Conservation (phyloP, 2,113 vertebrate genomes). For the Daboia siamensis region DNA sequence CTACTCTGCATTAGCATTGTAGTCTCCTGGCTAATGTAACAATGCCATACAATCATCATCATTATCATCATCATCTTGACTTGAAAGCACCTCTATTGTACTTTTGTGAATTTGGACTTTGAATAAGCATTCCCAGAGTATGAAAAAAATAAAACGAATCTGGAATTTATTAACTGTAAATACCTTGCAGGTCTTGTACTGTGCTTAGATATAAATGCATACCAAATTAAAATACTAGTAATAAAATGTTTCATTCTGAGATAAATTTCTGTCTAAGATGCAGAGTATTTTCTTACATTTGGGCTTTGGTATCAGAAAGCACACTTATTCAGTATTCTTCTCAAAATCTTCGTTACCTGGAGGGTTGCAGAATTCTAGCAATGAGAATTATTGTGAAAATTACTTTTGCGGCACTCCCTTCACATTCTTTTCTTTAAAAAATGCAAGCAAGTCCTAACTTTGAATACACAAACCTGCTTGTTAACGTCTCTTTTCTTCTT, state of each 20-base stretch:
- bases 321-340: not conserved
- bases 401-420: not conserved
- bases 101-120: not conserved
- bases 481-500: constrained; percentile 27
- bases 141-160: not conserved
- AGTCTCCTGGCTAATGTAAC: not conserved
- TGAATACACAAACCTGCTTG: constrained; percentile 37
- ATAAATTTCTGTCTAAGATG: not conserved
- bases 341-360: not conserved
- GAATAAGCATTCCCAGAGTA: not conserved
- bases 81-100: not conserved
- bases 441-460: not conserved
- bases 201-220: not conserved
- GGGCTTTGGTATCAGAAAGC: not conserved
- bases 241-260: not conserved
- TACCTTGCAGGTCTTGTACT: not conserved
- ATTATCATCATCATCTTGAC: not conserved
- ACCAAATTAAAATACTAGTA: not conserved
- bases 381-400: not conserved
- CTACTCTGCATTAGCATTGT: not conserved
- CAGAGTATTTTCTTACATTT: not conserved
- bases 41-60: not conserved
- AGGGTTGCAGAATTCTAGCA: not conserved
- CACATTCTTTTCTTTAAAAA: not conserved
- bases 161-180: not conserved